phyloP scores from a whole-genome alignment of 2,888 invertebrate genomes.

The Tipula vernalis region DNA sequence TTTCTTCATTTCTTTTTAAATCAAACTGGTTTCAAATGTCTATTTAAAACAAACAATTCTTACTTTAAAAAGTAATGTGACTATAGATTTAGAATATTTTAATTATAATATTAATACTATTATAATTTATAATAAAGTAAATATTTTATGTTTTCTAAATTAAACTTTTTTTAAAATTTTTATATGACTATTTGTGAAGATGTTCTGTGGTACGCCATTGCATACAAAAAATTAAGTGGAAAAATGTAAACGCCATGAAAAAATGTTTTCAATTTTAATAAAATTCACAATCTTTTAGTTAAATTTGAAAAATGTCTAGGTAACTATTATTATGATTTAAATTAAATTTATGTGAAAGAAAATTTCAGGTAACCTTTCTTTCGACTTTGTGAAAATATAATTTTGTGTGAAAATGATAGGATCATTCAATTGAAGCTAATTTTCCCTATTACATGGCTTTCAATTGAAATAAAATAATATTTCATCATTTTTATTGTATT shows the following conservation, averaged over 20 bases:
- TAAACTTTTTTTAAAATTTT: not conserved
- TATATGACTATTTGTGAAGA: not conserved
- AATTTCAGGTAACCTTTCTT: not conserved
- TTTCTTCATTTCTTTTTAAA: not conserved
- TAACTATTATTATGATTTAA: not conserved
- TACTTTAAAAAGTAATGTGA: not conserved
- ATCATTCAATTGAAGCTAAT: not conserved
- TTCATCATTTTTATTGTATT: not conserved
- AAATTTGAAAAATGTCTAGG: not conserved
- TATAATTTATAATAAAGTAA: not conserved
- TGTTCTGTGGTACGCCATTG: not conserved
- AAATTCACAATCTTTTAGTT: not conserved
- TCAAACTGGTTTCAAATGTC: not conserved
- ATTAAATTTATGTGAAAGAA: not conserved
- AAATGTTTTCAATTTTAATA: not conserved
- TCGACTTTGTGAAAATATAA: not conserved
- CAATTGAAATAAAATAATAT: too few species aligned
- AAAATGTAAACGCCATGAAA: not conserved
- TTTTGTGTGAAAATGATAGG: not conserved
- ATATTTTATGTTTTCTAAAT: not conserved
- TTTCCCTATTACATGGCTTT: not conserved
- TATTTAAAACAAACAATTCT: not conserved
- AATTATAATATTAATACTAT: not conserved
- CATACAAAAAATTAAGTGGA: not conserved
- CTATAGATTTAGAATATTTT: not conserved